Evolutionary conservation across 2,888 invertebrate genomes (phyloP).

Genomic region (Cheilosia soror): DNA sequence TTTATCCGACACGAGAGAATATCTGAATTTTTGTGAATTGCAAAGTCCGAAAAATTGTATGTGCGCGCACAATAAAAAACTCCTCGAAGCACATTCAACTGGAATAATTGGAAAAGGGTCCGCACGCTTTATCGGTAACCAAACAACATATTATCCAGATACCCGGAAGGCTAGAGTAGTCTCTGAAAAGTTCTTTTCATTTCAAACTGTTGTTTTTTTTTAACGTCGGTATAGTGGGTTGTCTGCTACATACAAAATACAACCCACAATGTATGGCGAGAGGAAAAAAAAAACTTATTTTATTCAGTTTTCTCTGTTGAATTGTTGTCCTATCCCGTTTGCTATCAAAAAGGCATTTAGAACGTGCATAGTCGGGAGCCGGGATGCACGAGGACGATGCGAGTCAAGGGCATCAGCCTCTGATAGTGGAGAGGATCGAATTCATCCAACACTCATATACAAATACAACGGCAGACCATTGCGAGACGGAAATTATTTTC

Average conservation of each 20-base stretch:
- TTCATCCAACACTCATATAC: neutral
- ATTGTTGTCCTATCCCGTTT: constrained; percentile 18
- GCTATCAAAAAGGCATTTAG: constrained; percentile 33
- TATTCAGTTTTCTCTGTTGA: constrained; percentile 52
- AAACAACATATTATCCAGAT: constrained; percentile 77
- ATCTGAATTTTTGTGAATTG: constrained; percentile 29
- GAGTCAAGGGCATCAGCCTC: constrained; percentile 65
- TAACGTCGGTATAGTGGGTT: neutral
- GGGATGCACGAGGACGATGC: neutral
- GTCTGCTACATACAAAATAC: neutral
- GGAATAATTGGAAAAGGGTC: constrained; percentile 79
- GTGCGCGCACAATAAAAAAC: constrained; percentile 51
- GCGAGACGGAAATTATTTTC: constrained; percentile 47
- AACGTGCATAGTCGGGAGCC: constrained; percentile 3
- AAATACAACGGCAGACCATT: constrained; percentile 25
- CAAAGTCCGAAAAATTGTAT: constrained; percentile 24
- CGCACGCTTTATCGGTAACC: constrained; percentile 77
- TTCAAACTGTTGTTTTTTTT: constrained; percentile 5
- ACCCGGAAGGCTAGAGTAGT: constrained; percentile 46
- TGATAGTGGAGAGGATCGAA: constrained; percentile 4
- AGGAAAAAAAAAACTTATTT: constrained; percentile 41
- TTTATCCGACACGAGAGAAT: constrained; percentile 7
- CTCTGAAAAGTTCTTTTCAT: constrained; percentile 41
- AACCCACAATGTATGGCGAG: neutral
- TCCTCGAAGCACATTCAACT: constrained; percentile 78